These are phyloP conservation scores for Acanthisitta chloris DNA, from an alignment of 2,113 vertebrate species.

Conservation along the genomic window DNA sequence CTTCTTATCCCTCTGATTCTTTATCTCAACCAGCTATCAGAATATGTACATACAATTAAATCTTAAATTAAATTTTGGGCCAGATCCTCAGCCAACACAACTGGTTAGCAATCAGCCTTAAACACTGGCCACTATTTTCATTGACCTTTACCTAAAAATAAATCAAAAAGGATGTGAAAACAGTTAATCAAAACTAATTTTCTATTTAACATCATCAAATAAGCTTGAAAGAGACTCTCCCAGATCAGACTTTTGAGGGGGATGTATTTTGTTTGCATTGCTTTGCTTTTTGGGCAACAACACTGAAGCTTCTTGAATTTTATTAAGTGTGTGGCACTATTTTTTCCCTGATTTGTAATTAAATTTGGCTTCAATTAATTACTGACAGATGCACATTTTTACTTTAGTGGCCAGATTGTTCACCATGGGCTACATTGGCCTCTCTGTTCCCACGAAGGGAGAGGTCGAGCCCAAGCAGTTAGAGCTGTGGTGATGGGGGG, in stretches of 20 bases:
- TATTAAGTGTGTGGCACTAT: background rate
- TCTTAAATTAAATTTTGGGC: background rate
- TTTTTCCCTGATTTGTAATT: conserved; percentile 57
- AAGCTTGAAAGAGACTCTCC: background rate
- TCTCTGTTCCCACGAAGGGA: background rate
- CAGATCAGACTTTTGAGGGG: background rate
- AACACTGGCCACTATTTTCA: background rate
- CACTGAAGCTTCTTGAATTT: conserved; percentile 21
- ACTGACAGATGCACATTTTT: conserved; percentile 53
- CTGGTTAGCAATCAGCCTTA: background rate
- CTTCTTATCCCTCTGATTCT: background rate
- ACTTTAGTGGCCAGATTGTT: conserved; percentile 45
- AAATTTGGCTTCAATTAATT: conserved; percentile 67
- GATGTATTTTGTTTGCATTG: background rate
- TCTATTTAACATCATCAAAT: background rate
- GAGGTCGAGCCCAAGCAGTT: background rate
- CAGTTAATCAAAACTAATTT: background rate
- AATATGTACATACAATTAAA: background rate
- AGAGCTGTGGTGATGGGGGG: background rate
- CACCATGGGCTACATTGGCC: conserved; percentile 24
- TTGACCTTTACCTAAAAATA: background rate
- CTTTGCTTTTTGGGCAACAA: background rate
- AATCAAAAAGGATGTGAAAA: background rate
- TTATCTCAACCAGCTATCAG: background rate
- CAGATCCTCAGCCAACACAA: background rate